These are phyloP conservation scores for Acrocephalus kingi DNA, from an alignment of 2,113 vertebrate genomes.

Conservation along the genomic window DNA sequence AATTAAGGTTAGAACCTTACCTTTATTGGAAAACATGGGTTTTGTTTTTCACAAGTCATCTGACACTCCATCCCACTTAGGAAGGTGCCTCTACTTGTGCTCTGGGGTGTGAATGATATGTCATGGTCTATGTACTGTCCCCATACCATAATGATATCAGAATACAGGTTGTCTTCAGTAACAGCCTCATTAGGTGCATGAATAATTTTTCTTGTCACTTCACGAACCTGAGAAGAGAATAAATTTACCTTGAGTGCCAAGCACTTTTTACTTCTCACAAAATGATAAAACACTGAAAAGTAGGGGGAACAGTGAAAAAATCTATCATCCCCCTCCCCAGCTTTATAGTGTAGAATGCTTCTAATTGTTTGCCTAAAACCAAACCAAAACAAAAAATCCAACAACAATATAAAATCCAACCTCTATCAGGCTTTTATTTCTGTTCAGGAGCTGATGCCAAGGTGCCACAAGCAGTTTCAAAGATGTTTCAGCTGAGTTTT, in stretches of 20 bases:
- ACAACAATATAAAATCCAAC: background rate
- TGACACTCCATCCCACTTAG: slow-evolving; percentile 71
- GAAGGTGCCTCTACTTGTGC: slow-evolving; percentile 50
- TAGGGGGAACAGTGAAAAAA: background rate
- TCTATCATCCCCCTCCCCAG: background rate
- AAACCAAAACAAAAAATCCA: background rate
- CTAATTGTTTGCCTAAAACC: background rate
- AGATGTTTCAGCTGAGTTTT: background rate
- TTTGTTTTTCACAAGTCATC: slow-evolving; percentile 76
- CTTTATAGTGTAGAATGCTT: background rate
- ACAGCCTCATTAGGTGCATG: slow-evolving; percentile 67
- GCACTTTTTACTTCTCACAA: background rate
- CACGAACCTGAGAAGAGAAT: slow-evolving; percentile 78
- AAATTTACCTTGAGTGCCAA: background rate
- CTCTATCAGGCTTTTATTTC: background rate
- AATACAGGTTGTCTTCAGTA: slow-evolving; percentile 78
- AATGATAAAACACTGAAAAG: background rate
- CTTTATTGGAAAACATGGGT: slow-evolving; percentile 89
- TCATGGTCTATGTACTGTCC: slow-evolving; percentile 95
- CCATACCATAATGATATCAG: slow-evolving; percentile 89
- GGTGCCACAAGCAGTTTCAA: background rate
- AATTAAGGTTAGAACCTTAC: slow-evolving; percentile 65
- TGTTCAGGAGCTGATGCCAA: background rate
- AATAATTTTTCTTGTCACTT: slow-evolving; percentile 85
- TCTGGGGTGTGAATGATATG: slow-evolving; percentile 89